phyloP scores from a whole-genome alignment of 1,140 invertebrate species.

The Mycetomoellerius zeteki region DNA sequence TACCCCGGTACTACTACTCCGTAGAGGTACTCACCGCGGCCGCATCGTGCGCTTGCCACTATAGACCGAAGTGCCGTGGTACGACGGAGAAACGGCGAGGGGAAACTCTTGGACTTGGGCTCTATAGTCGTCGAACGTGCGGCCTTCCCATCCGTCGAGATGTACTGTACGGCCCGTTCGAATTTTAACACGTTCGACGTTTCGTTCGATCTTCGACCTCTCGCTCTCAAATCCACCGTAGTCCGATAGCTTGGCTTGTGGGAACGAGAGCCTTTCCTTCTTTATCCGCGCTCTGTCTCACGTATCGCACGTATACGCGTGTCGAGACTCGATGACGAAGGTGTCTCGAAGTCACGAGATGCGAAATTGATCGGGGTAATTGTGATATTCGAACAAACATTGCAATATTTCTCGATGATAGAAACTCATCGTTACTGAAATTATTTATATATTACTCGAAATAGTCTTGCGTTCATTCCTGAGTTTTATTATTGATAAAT shows the following conservation, averaged over 20 bases:
- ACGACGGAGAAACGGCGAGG: constrained; percentile 52
- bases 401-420: neutral
- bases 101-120: constrained; percentile 57
- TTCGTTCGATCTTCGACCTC: constrained; percentile 81
- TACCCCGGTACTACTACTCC: constrained; percentile 78
- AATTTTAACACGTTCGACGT: constrained; percentile 87
- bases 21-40: constrained; percentile 72
- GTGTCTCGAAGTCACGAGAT: constrained; percentile 9
- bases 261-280: constrained; percentile 61
- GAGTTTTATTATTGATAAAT: neutral
- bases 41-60: constrained; percentile 63
- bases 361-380: constrained; percentile 7
- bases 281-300: constrained; percentile 71
- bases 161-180: constrained; percentile 79
- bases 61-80: constrained; percentile 14
- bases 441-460: neutral
- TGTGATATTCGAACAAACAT: neutral
- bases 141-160: constrained; percentile 63
- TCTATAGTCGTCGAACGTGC: constrained; percentile 32
- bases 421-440: neutral
- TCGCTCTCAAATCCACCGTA: constrained; percentile 76
- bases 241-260: constrained; percentile 66
- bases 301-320: constrained; percentile 66
- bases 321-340: constrained; percentile 27
- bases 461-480: neutral